A percentile compares a stretch with the other conserved stretches of the same genome.
Conservation (phyloP, 2,888 invertebrate genomes). For the Teleogryllus oceanicus region DNA sequence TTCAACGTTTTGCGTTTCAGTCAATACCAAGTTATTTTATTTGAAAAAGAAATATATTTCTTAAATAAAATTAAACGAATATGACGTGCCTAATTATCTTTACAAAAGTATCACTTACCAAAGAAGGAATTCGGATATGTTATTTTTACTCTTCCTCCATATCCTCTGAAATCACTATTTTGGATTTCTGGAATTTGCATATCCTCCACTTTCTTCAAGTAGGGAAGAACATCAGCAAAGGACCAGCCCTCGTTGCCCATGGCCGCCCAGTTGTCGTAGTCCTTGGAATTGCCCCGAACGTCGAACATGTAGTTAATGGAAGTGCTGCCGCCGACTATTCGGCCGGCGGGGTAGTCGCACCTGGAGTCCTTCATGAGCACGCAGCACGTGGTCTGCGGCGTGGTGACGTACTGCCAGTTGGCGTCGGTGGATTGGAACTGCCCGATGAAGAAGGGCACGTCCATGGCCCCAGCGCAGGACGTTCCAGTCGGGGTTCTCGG, state of each 20-base stretch:
- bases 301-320: not conserved
- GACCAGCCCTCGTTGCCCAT: not conserved
- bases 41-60: too few species aligned
- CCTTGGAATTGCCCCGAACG: not conserved
- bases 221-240: not conserved
- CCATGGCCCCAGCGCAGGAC: not conserved
- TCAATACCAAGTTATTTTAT: too few species aligned
- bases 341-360: not conserved
- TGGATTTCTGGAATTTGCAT: not conserved
- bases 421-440: not conserved
- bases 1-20: too few species aligned
- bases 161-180: not conserved
- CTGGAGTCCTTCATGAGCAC: not conserved
- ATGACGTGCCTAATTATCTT: too few species aligned
- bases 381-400: not conserved
- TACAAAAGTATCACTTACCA: too few species aligned
- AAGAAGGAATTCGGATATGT: not conserved
- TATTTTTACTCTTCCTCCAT: conserved; percentile 3
- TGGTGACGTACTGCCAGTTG: not conserved
- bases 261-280: not conserved
- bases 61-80: too few species aligned
- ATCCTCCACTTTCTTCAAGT: not conserved
- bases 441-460: not conserved
- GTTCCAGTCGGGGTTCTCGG: not conserved
- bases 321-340: not conserved